Evolutionary conservation across 1,140 invertebrate genomes (phyloP), one percentile per base, ranked within the genome.

Genomic region (Stegodyphus dumicola): DNA sequence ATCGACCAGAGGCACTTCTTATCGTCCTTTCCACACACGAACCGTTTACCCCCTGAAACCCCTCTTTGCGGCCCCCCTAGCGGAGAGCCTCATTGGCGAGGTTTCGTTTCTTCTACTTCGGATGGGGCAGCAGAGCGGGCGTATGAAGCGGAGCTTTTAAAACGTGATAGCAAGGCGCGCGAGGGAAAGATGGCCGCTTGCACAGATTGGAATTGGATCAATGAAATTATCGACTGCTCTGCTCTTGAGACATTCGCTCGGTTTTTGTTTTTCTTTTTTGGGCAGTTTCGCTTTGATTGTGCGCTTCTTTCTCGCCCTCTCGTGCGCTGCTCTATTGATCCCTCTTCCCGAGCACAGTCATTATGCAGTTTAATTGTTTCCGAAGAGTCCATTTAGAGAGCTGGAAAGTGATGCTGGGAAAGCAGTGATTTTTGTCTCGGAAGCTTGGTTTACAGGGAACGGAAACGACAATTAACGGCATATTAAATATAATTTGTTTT

Each of bases 1-100:
- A 85, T 85, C 81, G 81, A 85, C 81, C 81, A 85, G 81, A 85
- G 81, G 81, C 74, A 85, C 81, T 85, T 76, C 81, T 85, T 85
- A 85, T 85, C 81, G 81, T 85, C 73, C 81, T 85, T 85, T 85
- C 81, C 80, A 83, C 81, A 85, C 81, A 77, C 80, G 80, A 83
- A 85, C 73, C 81, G 81, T 85, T 85, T 85, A 85, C 81, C 81
- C 81, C 73, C 81, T 76, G 74, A 75, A 53, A 11, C 53, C 56
- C 79, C 71, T 60, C 76, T 66, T 65, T 70, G 51, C 67, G 51
- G 18, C 52, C 64, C 77, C 69, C 69, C 54, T 33, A 33, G 77
- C 49, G 6, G 48, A 5, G 11, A 17, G 33, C 48, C 71, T 56
- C 71, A 74, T 74, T 74, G 69, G 13, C 77, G 48, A 9, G 60